Percentiles rank a stretch among this genome's conserved stretches.
Evolutionary conservation across 2,113 vertebrate species (phyloP).

Genomic region (Aspidoscelis tigris): DNA sequence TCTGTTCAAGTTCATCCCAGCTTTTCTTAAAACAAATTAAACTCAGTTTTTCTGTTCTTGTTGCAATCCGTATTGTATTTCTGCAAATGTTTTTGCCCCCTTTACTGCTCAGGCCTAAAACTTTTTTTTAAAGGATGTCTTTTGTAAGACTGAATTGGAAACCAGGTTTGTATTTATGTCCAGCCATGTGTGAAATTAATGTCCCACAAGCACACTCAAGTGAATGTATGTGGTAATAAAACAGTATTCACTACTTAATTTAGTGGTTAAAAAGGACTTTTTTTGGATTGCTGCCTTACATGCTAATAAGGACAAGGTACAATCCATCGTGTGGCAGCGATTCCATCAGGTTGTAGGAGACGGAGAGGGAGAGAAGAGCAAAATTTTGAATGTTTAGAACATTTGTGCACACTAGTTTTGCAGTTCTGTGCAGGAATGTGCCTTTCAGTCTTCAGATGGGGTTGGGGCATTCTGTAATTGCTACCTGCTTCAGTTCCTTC

Average conservation of each 20-base stretch:
- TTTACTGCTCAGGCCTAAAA: constrained; percentile 40
- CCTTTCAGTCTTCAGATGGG: too few relatives aligned
- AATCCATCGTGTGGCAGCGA: neutral
- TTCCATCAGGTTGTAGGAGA: too few relatives aligned
- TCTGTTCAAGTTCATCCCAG: neutral
- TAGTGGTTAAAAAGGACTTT: constrained; percentile 63
- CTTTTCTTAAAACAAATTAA: constrained; percentile 13
- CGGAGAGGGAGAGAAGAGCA: too few relatives aligned
- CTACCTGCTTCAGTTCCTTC: too few relatives aligned
- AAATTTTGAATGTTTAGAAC: too few relatives aligned
- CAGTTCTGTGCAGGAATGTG: too few relatives aligned
- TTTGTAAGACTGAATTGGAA: constrained; percentile 61
- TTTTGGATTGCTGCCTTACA: constrained; percentile 47
- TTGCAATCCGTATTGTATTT: constrained; percentile 8
- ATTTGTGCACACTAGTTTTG: too few relatives aligned
- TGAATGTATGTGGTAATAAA: constrained; percentile 66
- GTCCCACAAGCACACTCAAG: constrained; percentile 63
- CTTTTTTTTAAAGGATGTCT: constrained; percentile 39
- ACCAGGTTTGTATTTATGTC: constrained; percentile 67
- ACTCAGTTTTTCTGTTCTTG: neutral
- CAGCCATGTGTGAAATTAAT: constrained; percentile 72
- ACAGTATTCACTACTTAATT: constrained; percentile 68
- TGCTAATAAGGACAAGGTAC: constrained; percentile 39
- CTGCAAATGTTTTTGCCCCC: constrained; percentile 20
- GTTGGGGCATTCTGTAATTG: too few relatives aligned